Evolutionary conservation across 2,113 vertebrate species (phyloP).

Genomic region (Elgaria multicarinata): DNA sequence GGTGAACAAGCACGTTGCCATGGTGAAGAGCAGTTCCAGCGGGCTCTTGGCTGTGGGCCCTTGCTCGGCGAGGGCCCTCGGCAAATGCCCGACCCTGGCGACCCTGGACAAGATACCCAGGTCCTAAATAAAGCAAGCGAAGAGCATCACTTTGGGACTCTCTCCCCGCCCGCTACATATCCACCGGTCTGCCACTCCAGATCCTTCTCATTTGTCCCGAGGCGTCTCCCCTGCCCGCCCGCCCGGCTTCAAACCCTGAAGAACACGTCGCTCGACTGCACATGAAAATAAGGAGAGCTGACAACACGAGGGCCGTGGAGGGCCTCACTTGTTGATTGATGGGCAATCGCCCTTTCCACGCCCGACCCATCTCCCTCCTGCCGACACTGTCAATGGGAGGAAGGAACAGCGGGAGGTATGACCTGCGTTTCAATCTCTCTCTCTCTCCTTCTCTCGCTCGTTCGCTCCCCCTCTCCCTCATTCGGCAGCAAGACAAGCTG

Average conservation of each 20-base stretch:
- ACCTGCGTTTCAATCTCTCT: not conserved
- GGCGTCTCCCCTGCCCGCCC: not conserved
- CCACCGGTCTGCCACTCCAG: not conserved
- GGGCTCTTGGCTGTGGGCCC: no score
- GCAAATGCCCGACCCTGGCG: no score
- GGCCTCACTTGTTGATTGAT: not conserved
- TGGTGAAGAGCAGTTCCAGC: no score
- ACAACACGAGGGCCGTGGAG: not conserved
- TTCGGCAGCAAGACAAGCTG: accelerated
- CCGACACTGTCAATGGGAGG: accelerated
- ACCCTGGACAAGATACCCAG: no score
- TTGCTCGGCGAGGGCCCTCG: no score
- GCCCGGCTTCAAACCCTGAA: accelerated
- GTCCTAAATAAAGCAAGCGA: not conserved
- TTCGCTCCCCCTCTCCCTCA: not conserved
- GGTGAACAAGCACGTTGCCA: no score
- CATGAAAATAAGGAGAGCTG: not conserved
- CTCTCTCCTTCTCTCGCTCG: not conserved
- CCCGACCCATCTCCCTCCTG: not conserved
- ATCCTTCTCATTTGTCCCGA: not conserved
- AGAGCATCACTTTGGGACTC: not conserved
- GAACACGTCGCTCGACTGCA: accelerated
- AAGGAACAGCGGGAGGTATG: not conserved
- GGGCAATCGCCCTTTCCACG: accelerated
- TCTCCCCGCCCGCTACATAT: not conserved